Base-by-base conservation (phyloP, 1,140 invertebrate species). In the Oreohelix idahoensis region DNA sequence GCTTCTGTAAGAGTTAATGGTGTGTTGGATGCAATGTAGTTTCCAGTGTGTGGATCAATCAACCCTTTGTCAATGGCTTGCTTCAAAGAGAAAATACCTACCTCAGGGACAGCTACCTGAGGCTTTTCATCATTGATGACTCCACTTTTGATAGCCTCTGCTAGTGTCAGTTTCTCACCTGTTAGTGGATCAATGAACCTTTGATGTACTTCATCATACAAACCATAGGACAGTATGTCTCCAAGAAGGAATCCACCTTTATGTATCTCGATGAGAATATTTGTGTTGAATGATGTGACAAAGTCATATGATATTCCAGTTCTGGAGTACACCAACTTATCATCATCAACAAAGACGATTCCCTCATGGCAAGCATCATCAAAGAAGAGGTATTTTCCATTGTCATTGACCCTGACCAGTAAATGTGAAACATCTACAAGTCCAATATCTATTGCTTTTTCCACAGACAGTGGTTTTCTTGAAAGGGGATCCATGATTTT, bases 81-180 rank as follows among this genome's bases (percentile, higher is more conserved):
- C 8, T 74, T 83, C 17, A 89, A 73, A 29, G 85, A 85, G 70
- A 89, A 86, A 23, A 86, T 84, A 51, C 88, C 88, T 66, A 87
- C 85, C 79, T 95, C 95, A 17, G 95, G 95, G 71, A 94, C 94
- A 85, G 94, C 95, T 88, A 97, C 97, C 84, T 95, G 95, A 4
- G 96, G 96, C 32, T 94, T 94, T 74, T 95, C 93, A 85, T 96
- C 94, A 92, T 98, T 96, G 86, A 98, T 95, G n/a, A 98, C 95
- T 38, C 96, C 96, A 83, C 94, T 94, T 58, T 96, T 94, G 2
- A 95, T 95, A 92, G 94, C 74, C 58, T 91, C 88, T 35, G 83
- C 82, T 32, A 91, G 82, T 17, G 87, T 84, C 69, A 87, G 80
- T 35, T 83, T 69, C 29, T 85, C 80, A 71, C 86, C 84, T 36